A percentile compares a stretch with the other conserved stretches of the same genome.
phyloP scores from a whole-genome alignment of 1,140 invertebrate species.

The Microplitis mediator region DNA sequence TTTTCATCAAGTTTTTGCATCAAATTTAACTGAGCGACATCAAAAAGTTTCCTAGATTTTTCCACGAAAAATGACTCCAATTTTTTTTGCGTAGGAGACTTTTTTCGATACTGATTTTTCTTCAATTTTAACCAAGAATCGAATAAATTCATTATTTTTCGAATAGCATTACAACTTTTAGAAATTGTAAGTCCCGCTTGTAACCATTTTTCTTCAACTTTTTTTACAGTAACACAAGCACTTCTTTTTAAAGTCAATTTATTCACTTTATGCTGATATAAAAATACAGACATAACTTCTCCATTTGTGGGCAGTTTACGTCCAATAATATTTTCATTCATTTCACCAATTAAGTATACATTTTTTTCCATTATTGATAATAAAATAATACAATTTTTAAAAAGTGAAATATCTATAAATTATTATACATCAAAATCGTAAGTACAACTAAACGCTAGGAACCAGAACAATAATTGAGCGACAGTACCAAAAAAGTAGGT shows the following conservation, averaged over 20 bases:
- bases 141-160: not conserved
- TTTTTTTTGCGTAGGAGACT: not conserved
- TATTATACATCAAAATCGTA: too few relatives aligned
- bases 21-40: not conserved
- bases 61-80: not conserved
- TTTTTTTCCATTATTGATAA: too few relatives aligned
- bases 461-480: too few relatives aligned
- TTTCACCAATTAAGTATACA: too few relatives aligned
- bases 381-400: too few relatives aligned
- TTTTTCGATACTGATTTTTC: not conserved
- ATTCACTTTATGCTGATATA: too few relatives aligned
- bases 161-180: not conserved
- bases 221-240: not conserved
- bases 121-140: not conserved
- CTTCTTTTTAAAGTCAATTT: not conserved
- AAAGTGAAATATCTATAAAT: too few relatives aligned
- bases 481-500: too few relatives aligned
- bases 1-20: conserved; percentile 2
- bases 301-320: too few relatives aligned
- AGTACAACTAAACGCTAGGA: too few relatives aligned
- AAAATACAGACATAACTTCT: too few relatives aligned
- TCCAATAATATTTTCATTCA: too few relatives aligned
- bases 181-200: conserved; percentile 6
- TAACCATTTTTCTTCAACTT: conserved; percentile 15
- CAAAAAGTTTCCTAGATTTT: not conserved